Base-by-base conservation (phyloP, 2,797 vertebrate species). In the Micropoecilia bifurca region DNA sequence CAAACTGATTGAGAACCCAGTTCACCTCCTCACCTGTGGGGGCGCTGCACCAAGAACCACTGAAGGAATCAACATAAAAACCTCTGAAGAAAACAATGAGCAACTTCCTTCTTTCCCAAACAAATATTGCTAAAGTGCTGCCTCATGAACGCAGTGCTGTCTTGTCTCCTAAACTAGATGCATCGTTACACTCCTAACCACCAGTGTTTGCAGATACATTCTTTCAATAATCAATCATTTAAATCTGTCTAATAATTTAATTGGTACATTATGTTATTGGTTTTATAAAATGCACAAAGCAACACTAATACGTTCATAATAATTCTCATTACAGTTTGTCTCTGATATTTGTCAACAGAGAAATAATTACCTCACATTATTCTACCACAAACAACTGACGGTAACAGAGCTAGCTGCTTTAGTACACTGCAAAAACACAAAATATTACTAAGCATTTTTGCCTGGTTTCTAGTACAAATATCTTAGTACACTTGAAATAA, bases 221-320 rank as follows among this genome's bases (percentile, higher is more conserved):
- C 10, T 13, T 28, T 57, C 4, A 57, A 28, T 57, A 28, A 57
- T 28, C 10, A 57, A 57, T 28, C 10, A 57, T 57, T 57, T 57
- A 5, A 13, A 57, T 57, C 1, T 25, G 7, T n/a, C 9, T 12
- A 28, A 28, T 57, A n/a, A 28, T 57, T 57, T 13, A 12, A n/a
- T 57, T 57, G 25, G 10, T 13, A 57, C 10, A n/a, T n/a, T n/a
- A 41, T 77, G 59, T 78, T 57, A 80, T 43, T 45, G 36, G 76
- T 72, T n/a, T 87, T 78, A 47, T 55, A 45, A 33, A 69, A 55
- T 50, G 66, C 78, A 82, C 72, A 77, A 45, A 83, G 69, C 55
- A 50, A 43, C 75, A 63, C 28, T 50, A 39, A 63, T 30, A 50
- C 28, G 33, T 71, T 41, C 76, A 5, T 41, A 16, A 9, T 53